These are phyloP conservation scores for Folsomia manolachei DNA, from an alignment of 2,888 invertebrate species.

Conservation along the genomic window DNA sequence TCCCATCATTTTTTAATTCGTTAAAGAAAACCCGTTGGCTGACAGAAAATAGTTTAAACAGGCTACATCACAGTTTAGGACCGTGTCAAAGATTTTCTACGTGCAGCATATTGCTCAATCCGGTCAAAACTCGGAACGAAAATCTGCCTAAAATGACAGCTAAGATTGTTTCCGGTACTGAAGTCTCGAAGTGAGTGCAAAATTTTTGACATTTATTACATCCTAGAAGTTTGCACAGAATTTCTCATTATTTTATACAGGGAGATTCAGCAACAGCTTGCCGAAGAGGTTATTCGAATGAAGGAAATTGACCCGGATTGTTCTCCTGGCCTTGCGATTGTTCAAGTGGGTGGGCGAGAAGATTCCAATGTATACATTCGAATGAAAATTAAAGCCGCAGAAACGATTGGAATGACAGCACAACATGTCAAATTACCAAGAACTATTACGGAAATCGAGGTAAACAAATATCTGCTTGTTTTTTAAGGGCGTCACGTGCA, in stretches of 20 bases:
- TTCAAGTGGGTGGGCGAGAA: conserved; percentile 92
- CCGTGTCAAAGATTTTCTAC: background rate
- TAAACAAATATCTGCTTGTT: too few species aligned
- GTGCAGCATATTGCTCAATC: too few species aligned
- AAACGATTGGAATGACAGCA: conserved; percentile 80
- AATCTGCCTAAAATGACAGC: conserved; percentile 31
- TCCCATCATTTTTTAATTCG: background rate
- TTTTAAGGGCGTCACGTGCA: too few species aligned
- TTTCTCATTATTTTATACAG: conserved; percentile 59
- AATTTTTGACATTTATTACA: conserved; percentile 9
- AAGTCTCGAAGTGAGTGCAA: conserved; percentile 62
- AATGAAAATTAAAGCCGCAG: conserved; percentile 89
- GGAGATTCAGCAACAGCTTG: conserved; percentile 68
- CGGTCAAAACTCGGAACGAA: too few species aligned
- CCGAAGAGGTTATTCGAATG: conserved; percentile 64
- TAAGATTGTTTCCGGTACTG: conserved; percentile 52
- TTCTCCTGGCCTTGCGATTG: conserved; percentile 78
- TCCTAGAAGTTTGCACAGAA: conserved; percentile 7
- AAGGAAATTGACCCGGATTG: conserved; percentile 63
- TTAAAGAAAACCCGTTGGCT: background rate
- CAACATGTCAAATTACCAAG: conserved; percentile 75
- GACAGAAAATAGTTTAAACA: background rate
- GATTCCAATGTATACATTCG: conserved; percentile 98
- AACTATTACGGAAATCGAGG: conserved; percentile 76
- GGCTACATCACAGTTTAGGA: background rate